These are phyloP conservation scores for Lepidocyrtinus sp. DNA, from an alignment of 2,888 invertebrate genomes.

Conservation along the genomic window DNA sequence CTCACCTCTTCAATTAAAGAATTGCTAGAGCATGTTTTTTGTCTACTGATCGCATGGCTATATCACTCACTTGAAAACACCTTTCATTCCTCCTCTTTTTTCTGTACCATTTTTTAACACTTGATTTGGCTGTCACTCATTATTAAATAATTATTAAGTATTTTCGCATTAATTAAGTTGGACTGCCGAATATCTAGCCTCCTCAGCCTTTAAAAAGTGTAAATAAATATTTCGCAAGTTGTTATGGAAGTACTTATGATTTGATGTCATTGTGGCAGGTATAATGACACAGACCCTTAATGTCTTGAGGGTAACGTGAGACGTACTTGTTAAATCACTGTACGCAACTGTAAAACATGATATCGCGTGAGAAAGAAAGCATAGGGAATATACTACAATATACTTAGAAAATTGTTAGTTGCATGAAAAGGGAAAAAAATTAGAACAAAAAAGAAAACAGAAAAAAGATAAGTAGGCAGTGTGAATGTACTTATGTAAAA, in stretches of 20 bases:
- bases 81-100: not conserved
- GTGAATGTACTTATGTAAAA: too few species aligned
- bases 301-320: slow-evolving; percentile 7
- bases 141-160: slow-evolving; percentile 14
- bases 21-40: not conserved
- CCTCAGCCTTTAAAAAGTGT: too few species aligned
- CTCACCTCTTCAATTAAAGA: slow-evolving; percentile 32
- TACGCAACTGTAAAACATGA: not conserved
- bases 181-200: too few species aligned
- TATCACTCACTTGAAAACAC: slow-evolving; percentile 14
- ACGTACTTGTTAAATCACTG: not conserved
- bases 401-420: not conserved
- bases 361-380: slow-evolving; percentile 8
- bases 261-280: too few species aligned
- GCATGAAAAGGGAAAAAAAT: slow-evolving; percentile 6
- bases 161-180: not conserved
- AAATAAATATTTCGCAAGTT: too few species aligned
- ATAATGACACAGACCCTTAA: slow-evolving; percentile 5
- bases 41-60: too few species aligned
- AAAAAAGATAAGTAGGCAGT: not conserved
- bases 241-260: too few species aligned
- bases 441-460: not conserved
- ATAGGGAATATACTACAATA: too few species aligned
- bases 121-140: slow-evolving; percentile 17
- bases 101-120: slow-evolving; percentile 17